Conservation (phyloP, 2,888 invertebrate species). For the Brenthis daphne region DNA sequence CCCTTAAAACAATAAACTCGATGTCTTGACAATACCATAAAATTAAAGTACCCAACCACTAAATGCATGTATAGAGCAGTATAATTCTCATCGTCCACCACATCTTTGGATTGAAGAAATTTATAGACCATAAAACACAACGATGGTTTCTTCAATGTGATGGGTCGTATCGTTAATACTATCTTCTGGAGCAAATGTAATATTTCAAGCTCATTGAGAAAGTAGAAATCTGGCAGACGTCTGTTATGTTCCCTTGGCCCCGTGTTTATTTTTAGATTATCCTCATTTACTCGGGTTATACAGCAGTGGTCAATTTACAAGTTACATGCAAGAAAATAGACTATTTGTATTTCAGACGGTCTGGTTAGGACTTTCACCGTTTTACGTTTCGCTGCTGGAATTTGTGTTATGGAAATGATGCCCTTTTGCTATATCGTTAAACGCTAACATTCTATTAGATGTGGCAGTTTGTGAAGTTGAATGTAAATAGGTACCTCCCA, state of each 20-base stretch:
- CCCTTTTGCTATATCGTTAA: conserved; percentile 53
- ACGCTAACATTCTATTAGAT: conserved; percentile 49
- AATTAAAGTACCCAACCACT: conserved; percentile 6
- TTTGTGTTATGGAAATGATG: conserved; percentile 69
- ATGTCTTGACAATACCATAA: conserved; percentile 1
- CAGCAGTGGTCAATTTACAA: conserved; percentile 44
- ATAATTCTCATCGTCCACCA: conserved; percentile 15
- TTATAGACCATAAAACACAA: conserved; percentile 36
- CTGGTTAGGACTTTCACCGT: conserved; percentile 72
- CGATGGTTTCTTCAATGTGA: conserved; percentile 37
- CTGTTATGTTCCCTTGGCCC: conserved; percentile 38
- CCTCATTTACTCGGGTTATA: conserved; percentile 29
- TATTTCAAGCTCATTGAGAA: conserved; percentile 50
- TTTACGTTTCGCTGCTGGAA: conserved; percentile 67
- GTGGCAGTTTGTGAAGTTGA: conserved; percentile 23
- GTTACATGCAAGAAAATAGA: conserved; percentile 54
- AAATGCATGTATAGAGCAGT: conserved; percentile 18
- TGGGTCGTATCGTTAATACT: conserved; percentile 36
- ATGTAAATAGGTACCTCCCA: conserved; percentile 32
- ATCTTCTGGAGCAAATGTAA: conserved; percentile 34
- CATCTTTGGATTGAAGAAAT: conserved; percentile 29
- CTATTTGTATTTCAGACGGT: conserved; percentile 68
- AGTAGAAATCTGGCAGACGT: conserved; percentile 56
- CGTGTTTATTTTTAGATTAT: conserved; percentile 41
- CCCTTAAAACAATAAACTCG: conserved; percentile 6